Base-by-base conservation (phyloP, 2,113 vertebrate species). In the Rutilus rutilus region DNA sequence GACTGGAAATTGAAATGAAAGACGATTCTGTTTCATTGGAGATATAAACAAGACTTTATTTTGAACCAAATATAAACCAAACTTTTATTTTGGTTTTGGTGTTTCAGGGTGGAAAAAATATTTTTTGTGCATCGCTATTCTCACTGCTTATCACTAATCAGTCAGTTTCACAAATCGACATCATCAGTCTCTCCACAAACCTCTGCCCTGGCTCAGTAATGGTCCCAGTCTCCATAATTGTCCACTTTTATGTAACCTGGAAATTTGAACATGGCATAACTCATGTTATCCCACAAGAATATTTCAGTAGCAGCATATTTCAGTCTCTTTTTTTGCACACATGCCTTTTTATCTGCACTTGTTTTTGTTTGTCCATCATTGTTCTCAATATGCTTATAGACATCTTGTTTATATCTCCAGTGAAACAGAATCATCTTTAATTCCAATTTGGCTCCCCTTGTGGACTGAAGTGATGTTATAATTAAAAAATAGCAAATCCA, bases 201-300 rank as follows among this genome's bases (percentile, higher is more conserved):
- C 77, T 79, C 76, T 78, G 78, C 36, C 8, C 10, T 77, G 23
- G 27, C 19, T 79, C 4, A 5, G 50, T 85, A 67, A 78, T 79
- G 50, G 19, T 23, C 23, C 23, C 14, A 23, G 36, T 60, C 64
- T 78, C 23, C 62, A 85, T 25, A 85, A 85, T 78, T 57, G 45
- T 78, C 47, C 62, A 64, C n/a, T 45, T 79, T 71, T 42, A 36
- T 78, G 50, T 64, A 36, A 65, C 59, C 11, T 77, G 30, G 33
- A 39, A 78, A 71, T 59, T 6, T 36, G 50, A 57, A 85, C 78
- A 36, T 65, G 75, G 60, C 27, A 42, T 47, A 17, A n/a, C 62
- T 78, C 5, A 21, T 23, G 64, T 60, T 45, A 59, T 30, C 67
- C 9, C 36, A 57, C 21, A 50, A 85, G 15, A 65, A 57, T 60